These are phyloP conservation scores for Ophthalmolycus amberensis DNA, from an alignment of 2,113 vertebrate species.

Conservation along the genomic window DNA sequence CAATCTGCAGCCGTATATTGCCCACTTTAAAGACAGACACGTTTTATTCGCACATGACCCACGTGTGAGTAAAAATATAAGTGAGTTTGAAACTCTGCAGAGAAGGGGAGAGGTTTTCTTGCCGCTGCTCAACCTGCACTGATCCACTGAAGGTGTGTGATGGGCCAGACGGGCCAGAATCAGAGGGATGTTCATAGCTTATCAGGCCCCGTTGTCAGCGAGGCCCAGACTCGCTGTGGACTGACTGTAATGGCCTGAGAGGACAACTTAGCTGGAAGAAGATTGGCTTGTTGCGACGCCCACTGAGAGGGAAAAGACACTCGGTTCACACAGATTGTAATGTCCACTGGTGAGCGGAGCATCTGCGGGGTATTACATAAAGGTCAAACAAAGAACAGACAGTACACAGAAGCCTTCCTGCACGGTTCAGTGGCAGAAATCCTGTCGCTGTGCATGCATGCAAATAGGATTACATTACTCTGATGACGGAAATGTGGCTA, in stretches of 20 bases:
- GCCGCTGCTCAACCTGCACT: slow-evolving; percentile 71
- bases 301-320: slow-evolving; percentile 52
- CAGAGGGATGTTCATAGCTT: slow-evolving; percentile 61
- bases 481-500: slow-evolving; percentile 28
- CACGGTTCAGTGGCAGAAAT: slow-evolving; percentile 2
- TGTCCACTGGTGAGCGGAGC: slow-evolving; percentile 49
- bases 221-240: slow-evolving; percentile 43
- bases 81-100: slow-evolving; percentile 60
- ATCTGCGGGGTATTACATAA: slow-evolving; percentile 43
- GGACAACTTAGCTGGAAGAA: slow-evolving; percentile 68
- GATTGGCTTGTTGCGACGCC: slow-evolving; percentile 69
- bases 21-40: slow-evolving; percentile 71
- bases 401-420: slow-evolving; percentile 7
- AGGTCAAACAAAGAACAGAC: slow-evolving; percentile 49
- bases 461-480: slow-evolving; percentile 31
- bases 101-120: slow-evolving; percentile 51
- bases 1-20: slow-evolving; percentile 78
- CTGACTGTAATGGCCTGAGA: slow-evolving; percentile 64
- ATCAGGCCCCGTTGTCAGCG: slow-evolving; percentile 60
- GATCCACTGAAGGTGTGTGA: slow-evolving; percentile 71
- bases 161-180: slow-evolving; percentile 63
- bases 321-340: slow-evolving; percentile 51
- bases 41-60: slow-evolving; percentile 62
- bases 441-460: slow-evolving; percentile 3
- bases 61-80: slow-evolving; percentile 63